Percentiles rank a stretch among this genome's conserved stretches.
Evolutionary conservation across 2,888 invertebrate species (phyloP).

Genomic region (Gisinianus flammeolus): DNA sequence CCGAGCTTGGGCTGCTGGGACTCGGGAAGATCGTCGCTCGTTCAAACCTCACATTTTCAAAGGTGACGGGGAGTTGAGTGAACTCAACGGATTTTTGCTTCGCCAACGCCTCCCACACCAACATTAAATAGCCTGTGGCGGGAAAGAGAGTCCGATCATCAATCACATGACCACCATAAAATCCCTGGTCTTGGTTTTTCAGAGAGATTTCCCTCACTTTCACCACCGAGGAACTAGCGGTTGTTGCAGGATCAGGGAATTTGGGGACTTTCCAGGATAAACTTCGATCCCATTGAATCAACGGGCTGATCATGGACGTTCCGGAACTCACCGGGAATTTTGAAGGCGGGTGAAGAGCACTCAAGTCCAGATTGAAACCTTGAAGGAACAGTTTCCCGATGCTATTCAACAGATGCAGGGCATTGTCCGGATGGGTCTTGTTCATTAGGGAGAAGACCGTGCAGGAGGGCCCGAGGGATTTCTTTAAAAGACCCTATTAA

Average conservation of each 20-base stretch:
- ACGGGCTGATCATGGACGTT: slow-evolving; percentile 81
- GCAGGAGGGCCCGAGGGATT: slow-evolving; percentile 64
- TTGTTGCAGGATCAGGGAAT: too few relatives aligned
- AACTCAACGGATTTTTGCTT: slow-evolving; percentile 71
- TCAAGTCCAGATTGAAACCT: slow-evolving; percentile 76
- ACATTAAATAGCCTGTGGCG: slow-evolving; percentile 88
- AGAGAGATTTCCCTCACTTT: slow-evolving; percentile 27
- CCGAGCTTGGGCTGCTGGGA: too few relatives aligned
- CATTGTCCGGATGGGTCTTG: slow-evolving; percentile 64
- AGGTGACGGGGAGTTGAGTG: slow-evolving; percentile 77
- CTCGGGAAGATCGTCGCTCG: slow-evolving; percentile 80
- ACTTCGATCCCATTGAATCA: slow-evolving; percentile 85
- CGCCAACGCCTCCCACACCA: slow-evolving; percentile 80
- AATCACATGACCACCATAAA: slow-evolving; percentile 78
- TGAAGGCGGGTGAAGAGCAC: slow-evolving; percentile 77
- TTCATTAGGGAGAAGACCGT: slow-evolving; percentile 66
- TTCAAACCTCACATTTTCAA: slow-evolving; percentile 83
- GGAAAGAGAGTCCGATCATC: slow-evolving; percentile 92
- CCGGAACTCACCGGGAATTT: slow-evolving; percentile 83
- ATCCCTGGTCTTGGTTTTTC: slow-evolving; percentile 72
- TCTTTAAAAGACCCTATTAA: slow-evolving; percentile 66
- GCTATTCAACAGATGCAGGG: slow-evolving; percentile 69
- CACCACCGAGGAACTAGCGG: too few relatives aligned
- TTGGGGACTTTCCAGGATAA: slow-evolving; percentile 33
- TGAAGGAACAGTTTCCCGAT: slow-evolving; percentile 76